Conservation (phyloP, 2,797 vertebrate species). For the Pseudopleuronectes americanus region DNA sequence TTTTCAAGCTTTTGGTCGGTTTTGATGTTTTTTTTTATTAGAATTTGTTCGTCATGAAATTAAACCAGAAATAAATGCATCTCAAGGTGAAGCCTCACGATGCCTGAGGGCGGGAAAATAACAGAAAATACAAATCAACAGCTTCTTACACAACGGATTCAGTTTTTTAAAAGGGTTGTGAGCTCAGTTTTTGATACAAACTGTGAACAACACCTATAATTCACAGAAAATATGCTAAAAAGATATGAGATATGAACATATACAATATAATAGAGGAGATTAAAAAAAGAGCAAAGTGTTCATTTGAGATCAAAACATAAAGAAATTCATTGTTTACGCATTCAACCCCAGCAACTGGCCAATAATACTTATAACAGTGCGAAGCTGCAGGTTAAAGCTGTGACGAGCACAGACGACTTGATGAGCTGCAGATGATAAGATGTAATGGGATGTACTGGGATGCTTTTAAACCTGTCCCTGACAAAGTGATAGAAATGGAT, state of each 20-base stretch:
- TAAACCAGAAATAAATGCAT: not conserved
- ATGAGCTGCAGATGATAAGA: not conserved
- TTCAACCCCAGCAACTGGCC: no score
- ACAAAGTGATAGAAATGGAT: not conserved
- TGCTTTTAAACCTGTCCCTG: not conserved
- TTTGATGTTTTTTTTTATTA: not conserved
- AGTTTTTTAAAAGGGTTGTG: not conserved
- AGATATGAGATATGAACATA: not conserved
- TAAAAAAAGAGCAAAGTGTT: no score
- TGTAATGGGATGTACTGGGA: not conserved
- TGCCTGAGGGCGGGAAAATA: no score
- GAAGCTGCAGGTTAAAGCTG: no score
- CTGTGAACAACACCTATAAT: no score
- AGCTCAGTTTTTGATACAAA: no score
- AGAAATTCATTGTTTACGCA: no score
- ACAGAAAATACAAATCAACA: not conserved
- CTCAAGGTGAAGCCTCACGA: no score
- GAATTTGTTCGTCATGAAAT: not conserved
- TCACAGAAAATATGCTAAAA: not conserved
- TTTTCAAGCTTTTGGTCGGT: not conserved
- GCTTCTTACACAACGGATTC: not conserved
- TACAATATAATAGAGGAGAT: no score
- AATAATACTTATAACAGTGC: no score
- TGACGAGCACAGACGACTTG: no score
- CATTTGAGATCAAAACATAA: no score